phyloP scores from a whole-genome alignment of 2,797 vertebrate genomes.

The Odontamblyopus rebecca region DNA sequence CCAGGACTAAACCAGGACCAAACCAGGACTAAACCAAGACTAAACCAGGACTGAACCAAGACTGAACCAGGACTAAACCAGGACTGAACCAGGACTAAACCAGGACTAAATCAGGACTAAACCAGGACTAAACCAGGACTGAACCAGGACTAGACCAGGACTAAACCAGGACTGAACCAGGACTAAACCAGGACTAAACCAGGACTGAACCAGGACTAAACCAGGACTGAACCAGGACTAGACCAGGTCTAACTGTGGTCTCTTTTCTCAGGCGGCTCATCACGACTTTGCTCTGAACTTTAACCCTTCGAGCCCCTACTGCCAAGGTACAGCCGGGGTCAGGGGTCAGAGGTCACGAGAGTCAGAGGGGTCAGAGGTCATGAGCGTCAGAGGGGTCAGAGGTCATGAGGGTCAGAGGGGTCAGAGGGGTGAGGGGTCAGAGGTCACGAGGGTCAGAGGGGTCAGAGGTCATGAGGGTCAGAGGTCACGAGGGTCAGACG shows the following conservation, averaged over 20 bases:
- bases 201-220: not conserved
- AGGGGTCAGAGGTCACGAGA: too few species aligned
- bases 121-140: conserved; percentile 10
- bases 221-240: too few species aligned
- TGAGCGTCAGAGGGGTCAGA: too few species aligned
- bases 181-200: not conserved
- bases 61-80: too few species aligned
- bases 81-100: not conserved
- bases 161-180: not conserved
- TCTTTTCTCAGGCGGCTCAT: conserved; percentile 78
- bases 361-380: too few species aligned
- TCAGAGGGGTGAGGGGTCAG: too few species aligned
- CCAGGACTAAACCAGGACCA: conserved; percentile 7
- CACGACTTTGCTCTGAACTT: conserved; percentile 96
- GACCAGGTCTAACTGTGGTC: conserved; percentile 15
- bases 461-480: too few species aligned
- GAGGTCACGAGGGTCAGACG: too few species aligned
- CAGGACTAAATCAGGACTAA: conserved; percentile 8
- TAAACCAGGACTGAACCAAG: not conserved
- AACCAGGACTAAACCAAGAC: not conserved
- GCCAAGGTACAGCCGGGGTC: conserved; percentile 76
- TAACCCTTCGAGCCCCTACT: conserved; percentile 85
- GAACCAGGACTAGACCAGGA: not conserved
- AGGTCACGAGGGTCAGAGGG: too few species aligned
- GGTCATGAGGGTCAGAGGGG: too few species aligned